Base-by-base conservation (phyloP, 2,888 invertebrate species). In the Orthonevra nobilis region DNA sequence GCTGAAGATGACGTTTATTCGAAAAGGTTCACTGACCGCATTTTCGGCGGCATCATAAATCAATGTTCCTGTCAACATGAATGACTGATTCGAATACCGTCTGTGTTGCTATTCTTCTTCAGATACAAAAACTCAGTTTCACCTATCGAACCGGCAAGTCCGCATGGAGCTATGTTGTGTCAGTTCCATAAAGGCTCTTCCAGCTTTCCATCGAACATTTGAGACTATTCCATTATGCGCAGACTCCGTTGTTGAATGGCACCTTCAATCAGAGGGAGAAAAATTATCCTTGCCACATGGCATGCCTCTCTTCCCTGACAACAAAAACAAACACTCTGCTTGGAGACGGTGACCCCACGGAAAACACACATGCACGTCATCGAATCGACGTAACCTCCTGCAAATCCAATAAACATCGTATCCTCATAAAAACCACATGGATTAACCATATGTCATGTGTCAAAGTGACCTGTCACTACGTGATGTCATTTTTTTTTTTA, bases 401-500 rank as follows among this genome's bases (percentile, higher is more conserved):
- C 15, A 54, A 26, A 14, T 56, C 60, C 36, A 38, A 40, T 30
- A 26, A 48, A 23, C 14, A 17, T 7, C 36, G 36, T 26, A 28
- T 38, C 17, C 12, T 5, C n/a, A n/a, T n/a, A 19, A 26, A 54
- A 46, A 26, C 66, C 56, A 36, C 50, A 70, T 42, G 42, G 58
- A 58, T 61, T 44, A 44, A 50, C 17, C 12, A 32, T 20, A n/a
- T 58, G 63, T 64, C 70, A 58, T 32, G 63, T 77, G 77, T 70
- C 64, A 60, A 6, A 9, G 19, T 19, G 30, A 52, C 42, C 70
- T 77, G 63, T 77, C 75, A 70, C 36, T 54, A 32, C 40, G 28
- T 23, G 52, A 20, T 28, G 54, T 56, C 54, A 75, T 14, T 28
- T 44, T 38, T 12, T 28, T 63, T 38, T 50, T 54, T 38, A 2